Evolutionary conservation across 2,888 invertebrate genomes (phyloP).

Genomic region (Microplitis deprimator): DNA sequence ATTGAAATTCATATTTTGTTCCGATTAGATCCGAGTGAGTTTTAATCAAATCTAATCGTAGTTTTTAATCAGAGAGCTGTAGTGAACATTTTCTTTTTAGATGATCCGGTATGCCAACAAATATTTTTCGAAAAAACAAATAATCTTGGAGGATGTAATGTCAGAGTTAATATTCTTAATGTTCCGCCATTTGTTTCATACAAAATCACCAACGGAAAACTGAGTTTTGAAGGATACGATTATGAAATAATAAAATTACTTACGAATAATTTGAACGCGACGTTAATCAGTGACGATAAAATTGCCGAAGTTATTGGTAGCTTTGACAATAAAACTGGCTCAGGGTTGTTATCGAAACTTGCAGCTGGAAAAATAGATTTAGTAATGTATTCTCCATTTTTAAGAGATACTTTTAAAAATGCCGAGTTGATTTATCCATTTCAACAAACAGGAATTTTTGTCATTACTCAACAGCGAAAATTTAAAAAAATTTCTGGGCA

Average conservation of each 20-base stretch:
- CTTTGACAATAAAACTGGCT: background rate
- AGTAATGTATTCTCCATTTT: background rate
- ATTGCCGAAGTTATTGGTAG: background rate
- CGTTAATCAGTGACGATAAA: background rate
- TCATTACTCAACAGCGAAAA: background rate
- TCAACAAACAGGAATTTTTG: background rate
- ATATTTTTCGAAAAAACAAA: slow-evolving; percentile 1
- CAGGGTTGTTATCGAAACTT: too few relatives aligned
- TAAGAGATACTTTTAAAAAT: background rate
- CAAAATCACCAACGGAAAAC: background rate
- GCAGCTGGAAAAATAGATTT: background rate
- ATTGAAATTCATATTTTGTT: too few relatives aligned
- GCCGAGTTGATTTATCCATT: background rate
- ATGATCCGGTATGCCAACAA: background rate
- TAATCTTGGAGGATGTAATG: background rate
- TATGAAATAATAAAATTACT: background rate
- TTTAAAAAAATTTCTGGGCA: background rate
- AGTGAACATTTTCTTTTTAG: too few relatives aligned
- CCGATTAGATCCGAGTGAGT: too few relatives aligned
- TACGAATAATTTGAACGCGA: background rate
- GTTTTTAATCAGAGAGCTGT: too few relatives aligned
- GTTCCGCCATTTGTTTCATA: background rate
- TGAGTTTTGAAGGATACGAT: background rate
- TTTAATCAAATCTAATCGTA: too few relatives aligned
- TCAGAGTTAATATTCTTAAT: background rate